Evolutionary conservation across 1,140 invertebrate genomes (phyloP).

Genomic region (Cryptotermes secundus): DNA sequence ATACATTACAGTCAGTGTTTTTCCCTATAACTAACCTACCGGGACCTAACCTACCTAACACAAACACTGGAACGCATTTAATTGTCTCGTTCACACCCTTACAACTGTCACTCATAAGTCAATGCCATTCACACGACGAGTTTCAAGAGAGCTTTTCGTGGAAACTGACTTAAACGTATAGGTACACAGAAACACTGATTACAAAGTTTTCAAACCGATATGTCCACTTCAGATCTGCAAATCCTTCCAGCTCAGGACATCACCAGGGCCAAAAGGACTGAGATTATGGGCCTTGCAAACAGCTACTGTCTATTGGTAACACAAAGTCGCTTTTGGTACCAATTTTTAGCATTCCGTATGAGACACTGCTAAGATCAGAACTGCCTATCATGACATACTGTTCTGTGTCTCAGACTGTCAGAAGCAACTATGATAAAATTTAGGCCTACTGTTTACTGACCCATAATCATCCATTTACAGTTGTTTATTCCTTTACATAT

Average conservation of each 20-base stretch:
- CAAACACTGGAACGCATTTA: constrained; percentile 14
- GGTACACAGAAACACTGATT: constrained; percentile 31
- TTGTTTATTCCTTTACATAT: constrained; percentile 15
- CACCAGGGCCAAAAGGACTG: not conserved
- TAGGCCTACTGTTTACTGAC: constrained; percentile 10
- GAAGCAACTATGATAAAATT: not conserved
- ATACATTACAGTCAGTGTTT: constrained; percentile 24
- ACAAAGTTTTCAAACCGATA: constrained; percentile 32
- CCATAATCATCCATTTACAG: not conserved
- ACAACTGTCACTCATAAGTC: constrained; percentile 25
- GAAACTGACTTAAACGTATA: constrained; percentile 30
- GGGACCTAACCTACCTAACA: constrained; percentile 26
- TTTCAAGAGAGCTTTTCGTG: constrained; percentile 32
- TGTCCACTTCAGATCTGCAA: constrained; percentile 30
- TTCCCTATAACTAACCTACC: constrained; percentile 30
- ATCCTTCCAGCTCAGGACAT: constrained; percentile 9
- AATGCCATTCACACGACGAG: constrained; percentile 27
- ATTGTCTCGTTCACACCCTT: constrained; percentile 21
- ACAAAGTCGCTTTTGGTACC: not conserved
- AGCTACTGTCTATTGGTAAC: not conserved
- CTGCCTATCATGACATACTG: not conserved
- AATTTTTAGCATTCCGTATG: not conserved
- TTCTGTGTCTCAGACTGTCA: not conserved
- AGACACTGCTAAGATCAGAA: not conserved
- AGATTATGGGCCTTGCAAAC: not conserved